Conservation (phyloP, 2,797 vertebrate species). For the Knipowitschia caucasica region DNA sequence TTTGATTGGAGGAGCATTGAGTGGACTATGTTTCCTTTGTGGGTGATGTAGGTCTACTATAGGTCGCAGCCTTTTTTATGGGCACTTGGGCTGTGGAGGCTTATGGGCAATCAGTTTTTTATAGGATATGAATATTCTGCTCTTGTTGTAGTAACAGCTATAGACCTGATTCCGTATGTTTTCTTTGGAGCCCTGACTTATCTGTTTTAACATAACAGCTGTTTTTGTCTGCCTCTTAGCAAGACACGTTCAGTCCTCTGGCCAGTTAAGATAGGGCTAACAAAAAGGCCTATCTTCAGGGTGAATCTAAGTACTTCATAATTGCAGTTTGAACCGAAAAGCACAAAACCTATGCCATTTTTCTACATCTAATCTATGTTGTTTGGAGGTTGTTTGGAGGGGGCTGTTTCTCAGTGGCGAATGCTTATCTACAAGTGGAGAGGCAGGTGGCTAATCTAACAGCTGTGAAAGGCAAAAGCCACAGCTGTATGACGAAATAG, state of each 20-base stretch:
- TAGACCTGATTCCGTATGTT: conserved; percentile 40
- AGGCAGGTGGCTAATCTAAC: conserved; percentile 33
- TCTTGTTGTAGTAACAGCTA: conserved; percentile 19
- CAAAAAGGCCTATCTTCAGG: neutral
- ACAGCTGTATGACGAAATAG: conserved; percentile 21
- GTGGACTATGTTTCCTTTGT: conserved; percentile 13
- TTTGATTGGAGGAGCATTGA: conserved; percentile 25
- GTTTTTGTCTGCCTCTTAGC: conserved; percentile 17
- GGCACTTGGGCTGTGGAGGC: conserved; percentile 45
- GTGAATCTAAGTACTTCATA: neutral
- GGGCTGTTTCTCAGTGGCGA: conserved; percentile 28
- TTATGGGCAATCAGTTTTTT: conserved; percentile 62
- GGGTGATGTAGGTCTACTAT: neutral
- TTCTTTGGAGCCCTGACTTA: conserved; percentile 28
- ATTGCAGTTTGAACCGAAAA: neutral
- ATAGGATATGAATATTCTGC: conserved; percentile 29
- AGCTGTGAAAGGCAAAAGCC: conserved; percentile 41
- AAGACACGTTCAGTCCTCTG: conserved; percentile 11
- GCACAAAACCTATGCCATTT: conserved; percentile 18
- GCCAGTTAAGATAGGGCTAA: conserved; percentile 5
- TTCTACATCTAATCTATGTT: conserved; percentile 13
- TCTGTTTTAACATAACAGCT: conserved; percentile 34
- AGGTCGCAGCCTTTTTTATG: conserved; percentile 52
- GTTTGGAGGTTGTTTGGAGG: too few species aligned
- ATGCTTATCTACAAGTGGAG: conserved; percentile 43